Evolutionary conservation across 1,140 invertebrate species (phyloP), one percentile per base, ranked within the genome.

Genomic region (Hydropsyche tenuis): DNA sequence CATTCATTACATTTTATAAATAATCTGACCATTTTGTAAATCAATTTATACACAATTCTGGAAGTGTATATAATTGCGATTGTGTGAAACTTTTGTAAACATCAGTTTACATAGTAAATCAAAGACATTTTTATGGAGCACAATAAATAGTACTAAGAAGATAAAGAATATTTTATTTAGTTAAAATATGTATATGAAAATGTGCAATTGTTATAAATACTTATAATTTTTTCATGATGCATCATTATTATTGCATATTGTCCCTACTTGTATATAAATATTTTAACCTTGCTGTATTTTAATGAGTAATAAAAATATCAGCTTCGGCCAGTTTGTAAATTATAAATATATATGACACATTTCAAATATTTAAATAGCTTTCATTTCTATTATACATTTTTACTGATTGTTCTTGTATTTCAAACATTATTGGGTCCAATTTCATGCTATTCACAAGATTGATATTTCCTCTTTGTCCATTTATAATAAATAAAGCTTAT

Each of bases 121-220:
- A 62, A 70, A 74, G 56, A 70, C 69, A 71, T 74, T 69, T 37
- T 72, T 48, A 74, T 75, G 56, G 72, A 74, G 73, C 76, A 77
- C 76, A 77, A 77, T 77, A 75, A 77, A 77, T 75, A 77, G 76
- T 75, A 77, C 69, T 75, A 77, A 75, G 73, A 42, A 73, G 22
- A 73, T 48, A 23, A 68, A 63, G 53, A 74, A 43, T 77, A 77
- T 77, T 73, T 77, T 74, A 74, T 75, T 73, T 75, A 70, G 20
- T 65, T 60, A 9, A 60, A 60, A 14, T 22, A 20, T 68, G 42
- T 68, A 20, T 68, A 48, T 68, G 1, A 56, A 5, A 56, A 65
- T 48, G 37, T 51, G 65, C 68, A 48, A 70, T 70, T 70, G 68
- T 70, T 70, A 70, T 14, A 60, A 56, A 20, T 70, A 42, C 11